Base-by-base conservation (phyloP, 2,113 vertebrate genomes). In the Pterocles orientalis region DNA sequence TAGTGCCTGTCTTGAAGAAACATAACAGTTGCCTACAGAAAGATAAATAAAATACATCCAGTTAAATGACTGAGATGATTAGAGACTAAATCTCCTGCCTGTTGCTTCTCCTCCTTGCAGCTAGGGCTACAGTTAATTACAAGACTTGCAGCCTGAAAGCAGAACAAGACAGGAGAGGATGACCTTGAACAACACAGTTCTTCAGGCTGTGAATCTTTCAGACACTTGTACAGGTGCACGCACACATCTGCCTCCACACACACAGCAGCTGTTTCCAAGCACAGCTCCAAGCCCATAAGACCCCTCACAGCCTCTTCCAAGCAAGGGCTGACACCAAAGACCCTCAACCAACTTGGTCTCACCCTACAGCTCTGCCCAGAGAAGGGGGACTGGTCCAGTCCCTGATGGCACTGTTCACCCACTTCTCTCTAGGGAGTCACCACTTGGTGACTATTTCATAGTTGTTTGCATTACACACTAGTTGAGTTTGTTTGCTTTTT, bases 1-100 rank as follows among this genome's bases (percentile, higher is more conserved):
- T 25, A 80, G 34, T 21, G 45, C 9, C 36, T 66, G 60, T 70
- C 76, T 87, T 54, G 36, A 91, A 47, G 60, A 78, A 66, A 75
- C 9, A 0, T 24, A 61, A 69, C 58, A 29, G n/a, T 29, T 84
- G 28, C 56, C 60, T 86, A 61, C 47, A 66, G 54, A 83, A 86
- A 71, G 86, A 86, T 65, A 83, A 90, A 86, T 78, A 78, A 93
- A 90, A 72, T n/a, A 53, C 7, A 75, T 50, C 60, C 36, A 36
- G 50, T 47, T 62, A 66, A 81, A 75, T 19, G 26, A 56, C 45
- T 61, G 62, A 62, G 68, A 56, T 17, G 18, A 70, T 9, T 56
- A 64, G 72, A 75, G n/a, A 60, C 48, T 68, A 23, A 73, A 45
- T 68, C 77, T 87, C 31, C 36, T 5, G 11, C 29, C 31, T 70